These are phyloP conservation scores for Drosophila nr. fundita DNA, from an alignment of 2,888 invertebrate species.

Conservation along the genomic window DNA sequence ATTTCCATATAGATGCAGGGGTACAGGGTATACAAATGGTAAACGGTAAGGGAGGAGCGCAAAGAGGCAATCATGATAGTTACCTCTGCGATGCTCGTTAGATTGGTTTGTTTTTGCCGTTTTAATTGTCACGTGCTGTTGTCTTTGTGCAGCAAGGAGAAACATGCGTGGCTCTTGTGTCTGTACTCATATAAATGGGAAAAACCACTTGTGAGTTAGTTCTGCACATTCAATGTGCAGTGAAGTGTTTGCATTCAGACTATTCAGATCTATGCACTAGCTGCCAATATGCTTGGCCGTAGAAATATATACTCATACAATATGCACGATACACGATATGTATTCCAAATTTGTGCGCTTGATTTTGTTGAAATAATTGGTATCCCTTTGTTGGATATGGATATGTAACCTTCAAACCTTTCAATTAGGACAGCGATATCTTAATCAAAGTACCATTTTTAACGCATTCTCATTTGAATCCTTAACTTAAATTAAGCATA, in stretches of 20 bases:
- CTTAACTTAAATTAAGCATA: not conserved
- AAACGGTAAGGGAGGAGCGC: not conserved
- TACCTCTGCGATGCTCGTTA: constrained; percentile 51
- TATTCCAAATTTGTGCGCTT: not conserved
- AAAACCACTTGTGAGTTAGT: constrained; percentile 57
- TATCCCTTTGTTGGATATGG: constrained; percentile 22
- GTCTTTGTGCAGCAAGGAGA: constrained; percentile 61
- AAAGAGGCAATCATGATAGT: constrained; percentile 19
- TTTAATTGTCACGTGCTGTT: constrained; percentile 57
- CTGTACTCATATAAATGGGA: not conserved
- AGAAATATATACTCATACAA: constrained; percentile 5
- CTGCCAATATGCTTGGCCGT: constrained; percentile 33
- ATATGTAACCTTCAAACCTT: not conserved
- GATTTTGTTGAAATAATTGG: constrained; percentile 39
- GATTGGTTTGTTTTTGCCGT: constrained; percentile 45
- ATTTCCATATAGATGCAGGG: not conserved
- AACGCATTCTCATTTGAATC: not conserved
- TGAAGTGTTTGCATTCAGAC: constrained; percentile 55
- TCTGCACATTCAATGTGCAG: constrained; percentile 68
- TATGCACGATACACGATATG: constrained; percentile 11
- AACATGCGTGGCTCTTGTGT: constrained; percentile 12
- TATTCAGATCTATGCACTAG: constrained; percentile 24
- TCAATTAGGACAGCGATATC: fast-evolving
- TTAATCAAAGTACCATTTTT: too few species aligned
- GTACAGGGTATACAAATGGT: constrained; percentile 7